Base-by-base conservation (phyloP, 2,888 invertebrate species). In the Syrista parreyssii region DNA sequence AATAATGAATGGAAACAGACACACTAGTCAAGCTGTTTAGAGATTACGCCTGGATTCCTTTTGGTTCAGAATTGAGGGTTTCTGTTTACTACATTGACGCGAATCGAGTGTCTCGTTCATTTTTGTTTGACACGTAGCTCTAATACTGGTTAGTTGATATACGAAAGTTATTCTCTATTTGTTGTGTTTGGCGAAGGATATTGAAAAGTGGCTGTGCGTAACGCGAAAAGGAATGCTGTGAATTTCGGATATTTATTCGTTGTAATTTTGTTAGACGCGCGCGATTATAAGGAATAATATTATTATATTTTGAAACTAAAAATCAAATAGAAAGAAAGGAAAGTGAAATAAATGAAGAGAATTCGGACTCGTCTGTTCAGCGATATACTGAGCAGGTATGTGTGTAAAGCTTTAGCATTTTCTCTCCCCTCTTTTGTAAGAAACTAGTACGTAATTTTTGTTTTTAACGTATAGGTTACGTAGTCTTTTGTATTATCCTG, bases 1-100 rank as follows among this genome's bases (percentile, higher is more conserved):
- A 79, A 74, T 73, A 68, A 71, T 76, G 78, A 81, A 79, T 12
- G 68, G 68, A 77, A 78, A 75, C 78, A 80, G 75, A 85, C 75
- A 82, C 81, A 76, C 87, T 87, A 87, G 86, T 87, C 87, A 86
- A 72, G 68, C 75, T 55, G 55, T 9, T 55, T 55, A 23, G 55
- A 55, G 55, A 55, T 55, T 55, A 55, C 55, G 23, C 23, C 55
- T 55, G 55, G 23, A 55, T 55, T 23, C 23, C 9, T 23, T 23
- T 23, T 55, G 9, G 6, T 55, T 23, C 55, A 23, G 55, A 55
- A 55, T 55, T 23, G 0, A 55, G 23, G 9, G 23, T 55, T 55
- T 55, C 9, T 55, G 23, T 55, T 55, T 23, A 55, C 55, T 9
- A 55, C 9, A 9, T 55, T 55, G 2, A 55, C 2, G 23, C 23